Evolutionary conservation across 1,140 invertebrate genomes (phyloP).

Genomic region (Trichoplusia ni): DNA sequence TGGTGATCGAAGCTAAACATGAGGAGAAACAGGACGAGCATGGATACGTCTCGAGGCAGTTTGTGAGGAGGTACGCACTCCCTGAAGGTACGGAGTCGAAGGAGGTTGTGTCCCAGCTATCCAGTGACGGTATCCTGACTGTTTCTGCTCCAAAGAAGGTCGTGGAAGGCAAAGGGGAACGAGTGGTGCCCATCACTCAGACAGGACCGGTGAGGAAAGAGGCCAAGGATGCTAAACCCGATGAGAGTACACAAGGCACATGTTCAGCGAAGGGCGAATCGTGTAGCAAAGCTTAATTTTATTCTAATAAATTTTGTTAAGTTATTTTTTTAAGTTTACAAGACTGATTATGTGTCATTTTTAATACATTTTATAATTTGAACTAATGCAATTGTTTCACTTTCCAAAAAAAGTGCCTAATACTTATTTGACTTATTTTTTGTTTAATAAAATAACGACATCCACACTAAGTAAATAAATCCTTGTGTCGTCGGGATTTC

Average conservation of each 20-base stretch:
- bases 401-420: too few species aligned
- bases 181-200: slow-evolving; percentile 65
- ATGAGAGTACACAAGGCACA: slow-evolving; percentile 27
- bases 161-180: slow-evolving; percentile 74
- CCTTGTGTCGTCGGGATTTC: too few species aligned
- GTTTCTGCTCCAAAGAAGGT: slow-evolving; percentile 85
- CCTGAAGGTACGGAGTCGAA: slow-evolving; percentile 85
- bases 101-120: slow-evolving; percentile 86
- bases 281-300: slow-evolving; percentile 11
- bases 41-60: slow-evolving; percentile 84
- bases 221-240: slow-evolving; percentile 37
- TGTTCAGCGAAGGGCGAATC: slow-evolving; percentile 31
- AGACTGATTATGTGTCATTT: too few species aligned
- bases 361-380: too few species aligned
- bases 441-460: too few species aligned
- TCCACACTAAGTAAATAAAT: too few species aligned
- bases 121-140: slow-evolving; percentile 87
- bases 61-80: slow-evolving; percentile 85
- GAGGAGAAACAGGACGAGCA: slow-evolving; percentile 86
- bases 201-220: slow-evolving; percentile 66
- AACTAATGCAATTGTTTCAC: too few species aligned
- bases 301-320: background rate
- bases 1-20: slow-evolving; percentile 87
- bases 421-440: too few species aligned
- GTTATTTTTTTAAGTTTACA: background rate